These are phyloP conservation scores for Lumbricus terrestris DNA, from an alignment of 2,888 invertebrate genomes.

Conservation along the genomic window DNA sequence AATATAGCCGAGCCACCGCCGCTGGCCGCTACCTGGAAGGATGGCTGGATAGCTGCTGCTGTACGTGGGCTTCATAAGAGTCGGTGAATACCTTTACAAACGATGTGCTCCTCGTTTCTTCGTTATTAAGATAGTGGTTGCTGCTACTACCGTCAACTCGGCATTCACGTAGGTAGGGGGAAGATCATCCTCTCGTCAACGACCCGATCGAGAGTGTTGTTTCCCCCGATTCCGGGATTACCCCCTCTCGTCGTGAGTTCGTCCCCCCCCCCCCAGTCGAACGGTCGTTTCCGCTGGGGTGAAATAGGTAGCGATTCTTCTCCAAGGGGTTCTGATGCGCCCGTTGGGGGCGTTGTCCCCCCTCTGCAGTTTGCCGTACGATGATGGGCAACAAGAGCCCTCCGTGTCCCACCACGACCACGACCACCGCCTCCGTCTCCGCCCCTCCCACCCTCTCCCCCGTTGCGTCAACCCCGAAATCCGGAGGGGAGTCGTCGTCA, in stretches of 20 bases:
- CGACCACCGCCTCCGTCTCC: too few relatives aligned
- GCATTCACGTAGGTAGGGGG: too few relatives aligned
- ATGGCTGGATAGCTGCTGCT: not conserved
- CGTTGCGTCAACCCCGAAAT: not conserved
- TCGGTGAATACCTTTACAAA: not conserved
- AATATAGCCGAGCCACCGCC: not conserved
- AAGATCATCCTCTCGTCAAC: not conserved
- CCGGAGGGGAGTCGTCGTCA: not conserved
- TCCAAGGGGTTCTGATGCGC: not conserved
- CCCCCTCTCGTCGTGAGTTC: not conserved
- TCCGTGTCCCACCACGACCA: not conserved
- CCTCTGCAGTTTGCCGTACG: not conserved
- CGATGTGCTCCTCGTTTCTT: not conserved
- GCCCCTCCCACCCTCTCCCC: not conserved
- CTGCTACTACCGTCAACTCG: not conserved
- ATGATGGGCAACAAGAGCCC: constrained; percentile 11
- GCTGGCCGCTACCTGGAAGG: not conserved
- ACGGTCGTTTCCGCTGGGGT: not conserved
- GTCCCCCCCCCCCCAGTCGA: not conserved
- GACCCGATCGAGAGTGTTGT: not conserved
- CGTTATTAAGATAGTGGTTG: not conserved
- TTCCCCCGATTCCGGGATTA: not conserved
- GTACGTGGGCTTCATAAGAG: too few relatives aligned
- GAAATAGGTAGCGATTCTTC: not conserved
- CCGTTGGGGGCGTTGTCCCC: not conserved